Evolutionary conservation across 2,113 vertebrate species (phyloP).

Genomic region (Pseudorhombus dupliciocellatus): DNA sequence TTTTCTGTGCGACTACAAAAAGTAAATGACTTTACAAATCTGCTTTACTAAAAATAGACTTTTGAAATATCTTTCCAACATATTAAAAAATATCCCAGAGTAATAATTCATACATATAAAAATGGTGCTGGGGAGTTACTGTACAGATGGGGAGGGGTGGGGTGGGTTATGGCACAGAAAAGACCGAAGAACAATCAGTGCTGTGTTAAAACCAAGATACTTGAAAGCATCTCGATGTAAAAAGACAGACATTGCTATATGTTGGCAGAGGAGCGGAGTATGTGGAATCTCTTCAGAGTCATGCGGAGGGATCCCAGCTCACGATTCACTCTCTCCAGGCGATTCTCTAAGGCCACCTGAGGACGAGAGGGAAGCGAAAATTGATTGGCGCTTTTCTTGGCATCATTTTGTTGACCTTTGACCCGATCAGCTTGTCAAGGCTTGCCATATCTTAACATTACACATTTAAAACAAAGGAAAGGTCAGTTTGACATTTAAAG

Average conservation of each 20-base stretch:
- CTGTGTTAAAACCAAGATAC: slow-evolving; percentile 41
- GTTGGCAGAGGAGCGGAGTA: slow-evolving; percentile 91
- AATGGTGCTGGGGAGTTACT: slow-evolving; percentile 50
- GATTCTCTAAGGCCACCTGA: slow-evolving; percentile 94
- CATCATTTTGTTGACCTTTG: too few species aligned
- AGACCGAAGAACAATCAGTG: slow-evolving; percentile 50
- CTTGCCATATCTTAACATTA: background rate
- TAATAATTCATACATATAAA: slow-evolving; percentile 68
- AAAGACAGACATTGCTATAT: slow-evolving; percentile 79
- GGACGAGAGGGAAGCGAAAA: background rate
- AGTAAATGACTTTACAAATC: slow-evolving; percentile 79
- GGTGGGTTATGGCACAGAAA: slow-evolving; percentile 53
- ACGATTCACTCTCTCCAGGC: slow-evolving; percentile 90
- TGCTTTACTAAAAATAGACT: slow-evolving; percentile 81
- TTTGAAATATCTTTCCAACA: slow-evolving; percentile 61
- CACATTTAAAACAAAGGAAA: background rate
- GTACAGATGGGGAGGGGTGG: slow-evolving; percentile 50
- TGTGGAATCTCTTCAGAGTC: slow-evolving; percentile 93
- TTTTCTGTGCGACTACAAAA: slow-evolving; percentile 69
- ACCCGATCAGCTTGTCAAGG: too few species aligned
- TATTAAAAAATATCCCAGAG: slow-evolving; percentile 79
- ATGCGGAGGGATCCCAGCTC: slow-evolving; percentile 94
- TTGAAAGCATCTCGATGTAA: slow-evolving; percentile 28
- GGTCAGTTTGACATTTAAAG: background rate
- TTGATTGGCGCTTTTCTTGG: too few species aligned